Percentiles rank a stretch among this genome's conserved stretches.
Evolutionary conservation across 2,797 vertebrate species (phyloP).

Genomic region (Alauda arvensis): DNA sequence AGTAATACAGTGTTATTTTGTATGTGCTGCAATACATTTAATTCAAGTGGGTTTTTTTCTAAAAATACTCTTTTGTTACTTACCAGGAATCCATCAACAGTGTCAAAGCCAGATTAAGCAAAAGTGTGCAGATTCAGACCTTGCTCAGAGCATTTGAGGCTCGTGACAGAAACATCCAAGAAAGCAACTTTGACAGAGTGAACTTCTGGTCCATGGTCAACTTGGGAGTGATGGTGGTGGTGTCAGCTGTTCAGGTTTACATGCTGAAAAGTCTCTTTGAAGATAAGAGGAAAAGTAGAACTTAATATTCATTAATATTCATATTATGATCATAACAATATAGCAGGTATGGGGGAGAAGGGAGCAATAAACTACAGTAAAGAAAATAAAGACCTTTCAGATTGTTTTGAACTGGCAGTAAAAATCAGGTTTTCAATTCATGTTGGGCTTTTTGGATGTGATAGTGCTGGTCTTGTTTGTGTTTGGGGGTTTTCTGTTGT

Average conservation of each 20-base stretch:
- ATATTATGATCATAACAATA: neutral
- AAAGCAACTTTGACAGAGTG: conserved; percentile 93
- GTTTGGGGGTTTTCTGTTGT: neutral
- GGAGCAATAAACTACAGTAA: conserved; percentile 27
- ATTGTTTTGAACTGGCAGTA: conserved; percentile 29
- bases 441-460: neutral
- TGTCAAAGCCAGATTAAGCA: conserved; percentile 90
- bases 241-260: conserved; percentile 90
- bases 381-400: conserved; percentile 1
- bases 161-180: conserved; percentile 93
- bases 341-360: neutral
- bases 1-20: neutral
- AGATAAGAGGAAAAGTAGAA: conserved; percentile 89
- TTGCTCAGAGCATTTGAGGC: conserved; percentile 93
- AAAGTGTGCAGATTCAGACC: conserved; percentile 92
- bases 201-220: conserved; percentile 93
- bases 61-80: conserved; percentile 43
- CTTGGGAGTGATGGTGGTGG: conserved; percentile 84
- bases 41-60: neutral
- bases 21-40: neutral
- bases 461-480: neutral
- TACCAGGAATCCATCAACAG: conserved; percentile 92
- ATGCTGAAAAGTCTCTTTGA: conserved; percentile 92
- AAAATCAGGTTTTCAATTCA: neutral
- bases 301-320: conserved; percentile 67